Conservation (phyloP, 2,888 invertebrate species). For the Neuroscelio doddi region DNA sequence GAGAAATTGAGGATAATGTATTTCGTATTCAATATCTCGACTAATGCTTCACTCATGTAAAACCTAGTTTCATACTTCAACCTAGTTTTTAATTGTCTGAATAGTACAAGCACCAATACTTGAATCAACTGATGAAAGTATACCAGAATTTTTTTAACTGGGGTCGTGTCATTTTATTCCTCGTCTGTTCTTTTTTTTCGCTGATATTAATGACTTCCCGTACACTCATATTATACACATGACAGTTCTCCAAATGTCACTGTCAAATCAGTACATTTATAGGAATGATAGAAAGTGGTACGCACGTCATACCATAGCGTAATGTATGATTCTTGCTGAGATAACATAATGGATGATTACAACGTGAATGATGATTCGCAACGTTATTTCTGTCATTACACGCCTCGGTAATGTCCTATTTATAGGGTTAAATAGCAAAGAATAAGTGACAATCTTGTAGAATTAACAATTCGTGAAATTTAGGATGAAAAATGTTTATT, state of each 20-base stretch:
- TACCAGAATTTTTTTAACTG: conserved; percentile 36
- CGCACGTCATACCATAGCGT: conserved; percentile 32
- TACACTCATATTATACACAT: no score
- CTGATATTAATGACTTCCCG: conserved; percentile 31
- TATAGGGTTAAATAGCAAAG: conserved; percentile 14
- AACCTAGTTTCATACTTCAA: conserved; percentile 40
- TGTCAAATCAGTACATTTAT: conserved; percentile 25
- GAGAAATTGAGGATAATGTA: neutral
- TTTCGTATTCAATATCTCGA: neutral
- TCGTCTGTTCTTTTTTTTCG: conserved; percentile 13
- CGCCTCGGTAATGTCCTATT: conserved; percentile 4
- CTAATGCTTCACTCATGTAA: conserved; percentile 21
- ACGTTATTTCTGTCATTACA: conserved; percentile 11
- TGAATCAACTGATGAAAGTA: conserved; percentile 21
- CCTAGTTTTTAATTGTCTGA: conserved; percentile 34
- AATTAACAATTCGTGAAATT: neutral
- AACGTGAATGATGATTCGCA: conserved; percentile 21
- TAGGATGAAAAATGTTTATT: conserved; percentile 1
- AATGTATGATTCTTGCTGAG: conserved; percentile 29
- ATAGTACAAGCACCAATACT: conserved; percentile 28
- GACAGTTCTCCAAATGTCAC: conserved; percentile 29
- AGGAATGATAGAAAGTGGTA: conserved; percentile 43
- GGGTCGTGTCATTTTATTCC: conserved; percentile 32
- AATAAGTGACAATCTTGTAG: conserved; percentile 1
- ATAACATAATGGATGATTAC: conserved; percentile 37